Evolutionary conservation across 2,888 invertebrate genomes (phyloP).

Genomic region (Ochropleura leucogaster): DNA sequence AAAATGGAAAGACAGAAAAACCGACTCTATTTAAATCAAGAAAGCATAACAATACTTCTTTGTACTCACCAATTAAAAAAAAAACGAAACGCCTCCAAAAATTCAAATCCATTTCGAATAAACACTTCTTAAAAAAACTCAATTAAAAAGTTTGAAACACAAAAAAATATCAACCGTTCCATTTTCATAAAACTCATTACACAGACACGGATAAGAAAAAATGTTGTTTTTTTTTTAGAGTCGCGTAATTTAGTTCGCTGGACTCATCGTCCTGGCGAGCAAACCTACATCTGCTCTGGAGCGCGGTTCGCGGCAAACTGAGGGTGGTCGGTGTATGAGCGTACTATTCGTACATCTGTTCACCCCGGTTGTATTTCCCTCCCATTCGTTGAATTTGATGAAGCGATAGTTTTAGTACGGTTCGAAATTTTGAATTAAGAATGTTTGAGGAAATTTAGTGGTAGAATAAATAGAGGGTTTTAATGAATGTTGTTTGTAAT

Average conservation of each 20-base stretch:
- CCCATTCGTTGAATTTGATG: constrained; percentile 55
- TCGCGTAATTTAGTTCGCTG: constrained; percentile 62
- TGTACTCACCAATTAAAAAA: constrained; percentile 70
- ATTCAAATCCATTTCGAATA: constrained; percentile 73
- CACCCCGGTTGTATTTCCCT: constrained; percentile 25
- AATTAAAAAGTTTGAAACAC: constrained; percentile 29
- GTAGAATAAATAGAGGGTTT: constrained; percentile 19
- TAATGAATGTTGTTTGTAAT: neutral
- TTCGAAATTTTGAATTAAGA: constrained; percentile 54
- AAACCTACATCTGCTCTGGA: constrained; percentile 34
- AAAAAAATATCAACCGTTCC: constrained; percentile 22
- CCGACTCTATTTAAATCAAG: neutral
- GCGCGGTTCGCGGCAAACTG: constrained; percentile 52
- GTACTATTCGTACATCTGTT: constrained; percentile 35
- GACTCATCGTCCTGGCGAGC: neutral
- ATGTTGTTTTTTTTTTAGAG: constrained; percentile 30
- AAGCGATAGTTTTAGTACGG: constrained; percentile 67
- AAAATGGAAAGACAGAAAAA: constrained; percentile 1
- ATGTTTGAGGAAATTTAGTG: constrained; percentile 17
- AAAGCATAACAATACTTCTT: neutral
- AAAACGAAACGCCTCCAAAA: constrained; percentile 66
- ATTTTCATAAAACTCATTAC: constrained; percentile 32
- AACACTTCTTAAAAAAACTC: constrained; percentile 29
- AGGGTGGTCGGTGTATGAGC: constrained; percentile 48
- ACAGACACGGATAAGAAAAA: constrained; percentile 34